Evolutionary conservation across 2,797 vertebrate species (phyloP).

Genomic region (Caiman crocodilus): DNA sequence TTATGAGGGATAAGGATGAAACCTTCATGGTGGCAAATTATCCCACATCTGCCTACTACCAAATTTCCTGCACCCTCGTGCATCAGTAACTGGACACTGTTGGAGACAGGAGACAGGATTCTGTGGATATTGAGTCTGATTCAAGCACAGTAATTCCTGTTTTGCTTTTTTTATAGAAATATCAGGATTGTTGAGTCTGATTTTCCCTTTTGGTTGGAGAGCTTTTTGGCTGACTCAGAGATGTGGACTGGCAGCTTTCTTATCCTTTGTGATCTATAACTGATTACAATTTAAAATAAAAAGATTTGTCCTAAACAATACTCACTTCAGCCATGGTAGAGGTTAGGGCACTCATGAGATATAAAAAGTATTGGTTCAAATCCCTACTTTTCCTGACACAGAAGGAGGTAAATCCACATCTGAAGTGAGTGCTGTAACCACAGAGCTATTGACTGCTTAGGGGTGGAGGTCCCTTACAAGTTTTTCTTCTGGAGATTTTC

Average conservation of each 20-base stretch:
- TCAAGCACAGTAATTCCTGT: not conserved
- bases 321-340: no score
- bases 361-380: no score
- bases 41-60: not conserved
- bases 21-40: fast-evolving
- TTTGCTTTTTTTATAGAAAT: not conserved
- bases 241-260: not conserved
- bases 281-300: not conserved
- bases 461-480: no score
- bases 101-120: not conserved
- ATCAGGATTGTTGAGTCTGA: not conserved
- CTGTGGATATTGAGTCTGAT: not conserved
- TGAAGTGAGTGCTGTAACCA: no score
- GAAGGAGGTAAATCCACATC: no score
- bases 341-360: no score
- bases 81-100: not conserved
- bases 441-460: no score
- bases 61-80: not conserved
- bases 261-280: not conserved
- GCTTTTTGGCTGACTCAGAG: not conserved
- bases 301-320: not conserved
- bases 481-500: no score
- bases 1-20: not conserved
- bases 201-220: not conserved
- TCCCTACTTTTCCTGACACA: no score